A percentile compares a stretch with the other conserved stretches of the same genome.
phyloP scores from a whole-genome alignment of 1,140 invertebrate species.

The Nixonia krombeini region DNA sequence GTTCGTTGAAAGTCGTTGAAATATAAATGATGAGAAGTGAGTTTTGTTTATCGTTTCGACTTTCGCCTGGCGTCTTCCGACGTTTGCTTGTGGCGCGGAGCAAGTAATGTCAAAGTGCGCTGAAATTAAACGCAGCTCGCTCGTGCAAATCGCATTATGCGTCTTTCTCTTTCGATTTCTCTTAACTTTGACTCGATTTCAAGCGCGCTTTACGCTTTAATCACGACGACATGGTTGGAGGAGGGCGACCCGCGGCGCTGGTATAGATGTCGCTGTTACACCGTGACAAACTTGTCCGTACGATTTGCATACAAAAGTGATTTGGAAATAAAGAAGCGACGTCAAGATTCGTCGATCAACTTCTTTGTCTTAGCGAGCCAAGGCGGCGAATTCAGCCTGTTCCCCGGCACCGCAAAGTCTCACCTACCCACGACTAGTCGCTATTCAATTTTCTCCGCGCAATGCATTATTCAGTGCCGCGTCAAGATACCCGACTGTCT shows the following conservation, averaged over 20 bases:
- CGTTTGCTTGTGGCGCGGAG: slow-evolving; percentile 22
- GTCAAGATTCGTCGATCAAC: neutral
- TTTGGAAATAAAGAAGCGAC: too few relatives aligned
- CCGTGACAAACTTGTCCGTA: too few relatives aligned
- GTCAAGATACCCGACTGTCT: slow-evolving; percentile 58
- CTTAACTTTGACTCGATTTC: slow-evolving; percentile 18
- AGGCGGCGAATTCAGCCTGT: slow-evolving; percentile 3
- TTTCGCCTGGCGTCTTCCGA: slow-evolving; percentile 26
- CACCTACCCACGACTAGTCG: slow-evolving; percentile 10
- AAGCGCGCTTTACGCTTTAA: slow-evolving; percentile 14
- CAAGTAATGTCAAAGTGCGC: slow-evolving; percentile 22
- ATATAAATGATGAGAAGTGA: slow-evolving; percentile 56
- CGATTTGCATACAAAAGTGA: too few relatives aligned
- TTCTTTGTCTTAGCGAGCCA: neutral
- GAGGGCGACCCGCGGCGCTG: too few relatives aligned
- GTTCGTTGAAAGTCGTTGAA: slow-evolving; percentile 54
- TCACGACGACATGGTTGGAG: too few relatives aligned
- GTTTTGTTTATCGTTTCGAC: slow-evolving; percentile 36
- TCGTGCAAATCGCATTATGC: slow-evolving; percentile 28
- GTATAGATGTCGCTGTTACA: too few relatives aligned
- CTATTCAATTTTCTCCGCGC: slow-evolving; percentile 57
- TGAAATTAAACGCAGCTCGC: slow-evolving; percentile 19
- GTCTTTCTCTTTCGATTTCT: slow-evolving; percentile 21
- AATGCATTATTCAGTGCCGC: slow-evolving; percentile 59
- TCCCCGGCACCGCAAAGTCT: neutral